Evolutionary conservation across 2,113 vertebrate genomes (phyloP), one percentile per base, ranked within the genome.

Genomic region (Atrichornis clamosus): DNA sequence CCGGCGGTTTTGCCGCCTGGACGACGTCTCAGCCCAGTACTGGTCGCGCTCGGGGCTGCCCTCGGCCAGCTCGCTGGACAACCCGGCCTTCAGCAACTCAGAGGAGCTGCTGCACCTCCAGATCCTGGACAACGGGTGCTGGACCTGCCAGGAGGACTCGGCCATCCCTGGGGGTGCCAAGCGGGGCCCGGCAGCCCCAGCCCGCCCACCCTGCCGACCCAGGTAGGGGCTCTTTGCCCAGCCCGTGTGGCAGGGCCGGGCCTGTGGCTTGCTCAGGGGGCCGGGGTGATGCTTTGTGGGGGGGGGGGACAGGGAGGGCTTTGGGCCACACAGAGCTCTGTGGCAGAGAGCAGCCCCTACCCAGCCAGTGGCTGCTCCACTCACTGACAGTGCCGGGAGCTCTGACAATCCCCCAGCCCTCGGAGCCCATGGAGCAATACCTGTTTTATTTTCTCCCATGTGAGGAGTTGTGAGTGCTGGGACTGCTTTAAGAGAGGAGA

Each of bases 1-100:
- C 76, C 98, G 98, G 37, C 98, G 98, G 82, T 99, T 99, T 97
- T 99, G 99, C 97, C 98, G 98, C 42, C 98, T 99, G 35, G 99
- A 99, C 20, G 99, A 99, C 7, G 97, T 99, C 87, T 99, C 99
- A 0, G 98, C 97, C 6, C 98, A 98, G 56, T 98, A 98, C 97
- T 99, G 98, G 98, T 96, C 98, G 2, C 97, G 97, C 49, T 98
- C 98, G 2, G 87, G 97, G 97, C 89, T 95, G 73, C 98, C 98
- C 10, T 97, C 97, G 1, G 97, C 97, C 24, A 98, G 98, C 89
- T 99, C 99, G 0, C 94, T 99, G 95, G 98, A 99, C 92, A 99
- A 99, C 91, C 98, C 98, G 0, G 98, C 97, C 56, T 99, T 99
- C 90, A 98, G 98, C 64, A 98, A 97, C 96, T 99, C 99, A 0